Base-by-base conservation (phyloP, 2,113 vertebrate genomes). In the Microcebus lehilahytsara region DNA sequence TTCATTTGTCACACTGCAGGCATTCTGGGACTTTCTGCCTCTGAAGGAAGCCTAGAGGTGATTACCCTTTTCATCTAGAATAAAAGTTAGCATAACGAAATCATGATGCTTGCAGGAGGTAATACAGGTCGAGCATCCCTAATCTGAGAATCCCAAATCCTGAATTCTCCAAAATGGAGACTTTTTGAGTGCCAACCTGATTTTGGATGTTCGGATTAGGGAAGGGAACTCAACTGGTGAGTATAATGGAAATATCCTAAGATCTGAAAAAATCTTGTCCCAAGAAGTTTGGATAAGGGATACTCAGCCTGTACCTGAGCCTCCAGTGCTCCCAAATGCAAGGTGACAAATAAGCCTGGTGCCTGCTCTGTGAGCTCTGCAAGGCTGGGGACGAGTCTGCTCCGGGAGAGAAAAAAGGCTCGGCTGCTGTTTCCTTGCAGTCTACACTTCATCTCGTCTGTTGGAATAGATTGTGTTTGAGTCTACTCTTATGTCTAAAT, bases 51-150 rank as follows among this genome's bases (percentile, higher is more conserved):
- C 62, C 74, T 42, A 12, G 13, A 37, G 64, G n/a, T 7, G 19
- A 74, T 86, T 53, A 3, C 16, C 53, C 78, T 91, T 90, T 78
- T n/a, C n/a, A 69, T 85, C 78, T 56, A 49, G 67, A 49, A 60
- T 32, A 42, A 75, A 72, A 81, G 62, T 49, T 51, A 66, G 51
- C 53, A 64, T 80, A n/a, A 81, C 9, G 23, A 95, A 84, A n/a
- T 49, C 89, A 25, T 94, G 27, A 22, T 1, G 9, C 49, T 93
- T 92, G 79, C 2, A n/a, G 60, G 80, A 91, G 74, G 32, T 4
- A 9, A 40, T 16, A 30, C 27, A 30, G 13, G 27, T 46, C 49
- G 72, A 75, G 25, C 8, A 46, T 49, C 72, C 42, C 72, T 46
- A 75, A 14, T 75, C 42, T 4, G 3, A 49, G 42, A 49, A 75